Base-by-base conservation (phyloP, 2,113 vertebrate genomes). In the Micronycteris hirsuta region DNA sequence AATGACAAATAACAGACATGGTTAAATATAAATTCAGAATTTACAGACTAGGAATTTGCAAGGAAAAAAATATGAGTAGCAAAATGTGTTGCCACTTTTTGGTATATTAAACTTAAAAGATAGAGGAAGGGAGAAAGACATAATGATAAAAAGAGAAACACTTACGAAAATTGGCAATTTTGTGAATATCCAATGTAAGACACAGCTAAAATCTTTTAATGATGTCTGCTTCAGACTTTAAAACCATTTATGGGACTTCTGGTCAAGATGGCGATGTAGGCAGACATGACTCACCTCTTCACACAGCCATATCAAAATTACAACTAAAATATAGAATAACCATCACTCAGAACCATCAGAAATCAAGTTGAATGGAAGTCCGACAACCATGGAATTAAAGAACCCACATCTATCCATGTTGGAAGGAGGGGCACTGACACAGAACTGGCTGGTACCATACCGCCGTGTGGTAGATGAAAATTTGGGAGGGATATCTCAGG, bases 1-100 rank as follows among this genome's bases (percentile, higher is more conserved):
- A 92, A 68, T 82, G 43, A 82, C 49, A 85, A 47, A 73, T 74
- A 58, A 36, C 54, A 93, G 19, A 71, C 5, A n/a, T 83, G 31
- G 16, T 89, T 91, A 77, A 88, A 73, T 93, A 49, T 41, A 76
- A 93, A 73, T 89, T 22, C 70, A 88, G n/a, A 96, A 54, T 86
- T 95, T 85, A 87, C 5, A 81, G 56, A 77, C 87, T 56, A 96
- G 63, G 11, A 74, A 63, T 67, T 91, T 70, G 36, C 13, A 38
- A 78, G 56, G 26, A 36, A 56, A 83, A 88, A 84, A 84, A n/a
- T 24, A 49, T 76, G 36, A 86, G 6, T 84, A 43, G 28, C 31
- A 89, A 81, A 86, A 36, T 81, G 24, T 73, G 11, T 74, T 43
- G 36, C 11, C 43, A 89, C 19, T 71, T 81, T 81, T 63, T 94